These are phyloP conservation scores for Threskiornis aethiopicus DNA, from an alignment of 2,797 vertebrate species.

Conservation along the genomic window DNA sequence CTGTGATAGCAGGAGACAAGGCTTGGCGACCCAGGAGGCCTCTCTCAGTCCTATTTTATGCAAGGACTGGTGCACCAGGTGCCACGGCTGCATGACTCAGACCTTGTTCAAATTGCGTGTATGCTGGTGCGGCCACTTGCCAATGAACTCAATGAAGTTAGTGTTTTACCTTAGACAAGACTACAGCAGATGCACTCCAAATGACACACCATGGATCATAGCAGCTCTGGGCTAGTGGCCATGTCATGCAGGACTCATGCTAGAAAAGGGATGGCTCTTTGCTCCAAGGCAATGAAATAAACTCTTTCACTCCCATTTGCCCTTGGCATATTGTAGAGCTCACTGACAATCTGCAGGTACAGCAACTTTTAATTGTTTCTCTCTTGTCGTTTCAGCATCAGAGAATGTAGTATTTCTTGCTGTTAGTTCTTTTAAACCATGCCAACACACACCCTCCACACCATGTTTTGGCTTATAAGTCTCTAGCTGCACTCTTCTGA, in stretches of 20 bases:
- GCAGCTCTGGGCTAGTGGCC: neutral
- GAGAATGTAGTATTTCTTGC: neutral
- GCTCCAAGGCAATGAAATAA: neutral
- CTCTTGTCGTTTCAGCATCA: neutral
- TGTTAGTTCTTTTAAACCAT: neutral
- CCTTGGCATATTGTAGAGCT: neutral
- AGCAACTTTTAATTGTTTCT: neutral
- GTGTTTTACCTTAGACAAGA: neutral
- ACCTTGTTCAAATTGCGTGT: neutral
- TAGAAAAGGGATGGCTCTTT: neutral
- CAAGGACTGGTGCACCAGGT: neutral
- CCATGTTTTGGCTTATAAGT: neutral
- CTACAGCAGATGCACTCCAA: neutral
- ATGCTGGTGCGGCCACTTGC: neutral
- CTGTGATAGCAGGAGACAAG: constrained; percentile 39
- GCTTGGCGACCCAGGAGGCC: neutral
- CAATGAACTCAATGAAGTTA: neutral
- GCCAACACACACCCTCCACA: neutral
- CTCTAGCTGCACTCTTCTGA: constrained; percentile 9
- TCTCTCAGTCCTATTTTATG: neutral
- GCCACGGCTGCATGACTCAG: neutral
- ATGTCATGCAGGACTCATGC: neutral
- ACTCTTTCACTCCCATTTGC: neutral
- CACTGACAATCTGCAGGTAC: neutral
- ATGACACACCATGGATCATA: neutral